Percentiles rank a stretch among this genome's conserved stretches.
Evolutionary conservation across 2,113 vertebrate genomes (phyloP).

Genomic region (Sitta europaea): DNA sequence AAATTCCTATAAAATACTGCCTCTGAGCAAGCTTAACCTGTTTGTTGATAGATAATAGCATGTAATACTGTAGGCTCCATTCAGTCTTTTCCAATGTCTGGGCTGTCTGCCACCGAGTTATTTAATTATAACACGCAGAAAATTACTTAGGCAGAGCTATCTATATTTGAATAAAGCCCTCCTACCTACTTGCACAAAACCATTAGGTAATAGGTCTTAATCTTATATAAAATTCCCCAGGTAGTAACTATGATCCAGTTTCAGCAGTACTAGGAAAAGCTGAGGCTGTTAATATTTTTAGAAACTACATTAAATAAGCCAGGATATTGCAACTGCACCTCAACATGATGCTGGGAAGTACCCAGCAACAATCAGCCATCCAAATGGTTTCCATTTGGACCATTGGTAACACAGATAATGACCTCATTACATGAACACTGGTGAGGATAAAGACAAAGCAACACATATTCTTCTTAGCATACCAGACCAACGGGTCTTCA

Average conservation of each 20-base stretch:
- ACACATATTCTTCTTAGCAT: background rate
- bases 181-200: conserved; percentile 42
- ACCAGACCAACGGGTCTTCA: background rate
- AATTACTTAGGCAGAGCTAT: conserved; percentile 53
- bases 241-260: background rate
- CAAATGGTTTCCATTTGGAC: background rate
- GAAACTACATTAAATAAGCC: background rate
- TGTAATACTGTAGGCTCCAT: conserved; percentile 46
- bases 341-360: background rate
- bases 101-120: conserved; percentile 48
- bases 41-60: conserved; percentile 61
- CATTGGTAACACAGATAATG: accelerated
- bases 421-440: accelerated
- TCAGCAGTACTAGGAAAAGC: background rate
- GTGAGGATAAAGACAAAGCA: background rate
- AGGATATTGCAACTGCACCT: background rate
- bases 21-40: conserved; percentile 66
- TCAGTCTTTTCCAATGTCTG: conserved; percentile 35
- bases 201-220: conserved; percentile 40
- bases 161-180: conserved; percentile 56
- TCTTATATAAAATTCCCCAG: conserved; percentile 13
- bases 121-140: conserved; percentile 62
- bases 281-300: background rate
- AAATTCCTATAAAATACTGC: conserved; percentile 64
- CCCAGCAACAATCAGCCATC: background rate